phyloP scores from a whole-genome alignment of 2,888 invertebrate genomes.

The Drosophila monieri region DNA sequence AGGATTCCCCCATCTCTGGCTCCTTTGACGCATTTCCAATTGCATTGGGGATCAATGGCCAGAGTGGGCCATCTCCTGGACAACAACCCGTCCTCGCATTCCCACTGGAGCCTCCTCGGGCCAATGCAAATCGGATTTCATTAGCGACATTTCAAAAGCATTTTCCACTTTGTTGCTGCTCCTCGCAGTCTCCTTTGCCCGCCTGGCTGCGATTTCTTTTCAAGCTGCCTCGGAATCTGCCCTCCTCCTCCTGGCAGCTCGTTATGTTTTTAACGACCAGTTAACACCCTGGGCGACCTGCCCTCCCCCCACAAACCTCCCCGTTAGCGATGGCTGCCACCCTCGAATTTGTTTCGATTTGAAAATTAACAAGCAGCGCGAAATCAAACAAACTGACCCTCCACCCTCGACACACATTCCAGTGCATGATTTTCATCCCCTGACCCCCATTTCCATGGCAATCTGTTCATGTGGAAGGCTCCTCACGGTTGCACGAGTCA shows the following conservation, averaged over 20 bases:
- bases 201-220: neutral
- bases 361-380: constrained; percentile 47
- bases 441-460: constrained; percentile 32
- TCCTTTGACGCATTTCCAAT: neutral
- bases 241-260: constrained; percentile 7
- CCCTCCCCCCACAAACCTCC: neutral
- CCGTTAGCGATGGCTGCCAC: constrained; percentile 7
- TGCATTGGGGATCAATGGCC: constrained; percentile 45
- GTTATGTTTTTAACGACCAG: constrained; percentile 61
- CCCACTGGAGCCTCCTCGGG: neutral
- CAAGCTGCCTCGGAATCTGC: neutral
- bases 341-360: constrained; percentile 25
- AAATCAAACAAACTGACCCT: constrained; percentile 59
- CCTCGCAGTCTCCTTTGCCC: constrained; percentile 18
- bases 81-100: neutral
- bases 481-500: constrained; percentile 45
- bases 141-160: constrained; percentile 47
- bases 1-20: neutral
- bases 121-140: constrained; percentile 49
- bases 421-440: constrained; percentile 52
- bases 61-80: constrained; percentile 16
- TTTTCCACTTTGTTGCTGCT: constrained; percentile 38
- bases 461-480: constrained; percentile 61
- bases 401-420: constrained; percentile 43
- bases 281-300: constrained; percentile 36